These are phyloP conservation scores for Parnassius mnemosyne DNA, from an alignment of 2,888 invertebrate genomes.

Conservation along the genomic window DNA sequence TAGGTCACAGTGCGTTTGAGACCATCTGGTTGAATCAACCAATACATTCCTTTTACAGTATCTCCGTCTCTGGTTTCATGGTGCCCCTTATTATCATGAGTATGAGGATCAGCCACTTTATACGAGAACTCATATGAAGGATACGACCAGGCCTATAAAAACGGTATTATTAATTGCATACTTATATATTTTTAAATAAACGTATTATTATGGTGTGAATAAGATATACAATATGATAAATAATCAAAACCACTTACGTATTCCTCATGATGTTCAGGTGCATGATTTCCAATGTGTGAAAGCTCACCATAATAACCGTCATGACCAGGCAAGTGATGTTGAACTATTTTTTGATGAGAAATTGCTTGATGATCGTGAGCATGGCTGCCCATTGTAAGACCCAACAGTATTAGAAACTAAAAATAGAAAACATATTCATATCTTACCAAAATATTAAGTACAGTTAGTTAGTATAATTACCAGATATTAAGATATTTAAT, in stretches of 20 bases:
- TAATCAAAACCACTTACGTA: constrained; percentile 53
- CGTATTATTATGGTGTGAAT: too few relatives aligned
- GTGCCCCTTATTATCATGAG: constrained; percentile 77
- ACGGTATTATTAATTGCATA: too few relatives aligned
- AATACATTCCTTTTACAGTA: constrained; percentile 75
- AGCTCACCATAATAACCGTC: constrained; percentile 49
- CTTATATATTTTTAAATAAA: too few relatives aligned
- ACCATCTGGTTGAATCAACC: constrained; percentile 77
- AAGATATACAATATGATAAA: not conserved
- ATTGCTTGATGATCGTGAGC: constrained; percentile 47
- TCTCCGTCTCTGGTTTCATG: constrained; percentile 75
- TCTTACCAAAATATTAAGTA: too few relatives aligned
- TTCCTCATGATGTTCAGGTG: constrained; percentile 64
- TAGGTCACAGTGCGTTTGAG: constrained; percentile 74
- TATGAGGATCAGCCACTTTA: constrained; percentile 77
- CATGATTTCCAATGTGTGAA: constrained; percentile 48
- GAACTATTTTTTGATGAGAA: constrained; percentile 54
- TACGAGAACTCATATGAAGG: constrained; percentile 79
- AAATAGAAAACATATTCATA: not conserved
- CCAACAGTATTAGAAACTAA: constrained; percentile 13
- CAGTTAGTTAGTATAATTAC: too few relatives aligned
- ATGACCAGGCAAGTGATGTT: constrained; percentile 36
- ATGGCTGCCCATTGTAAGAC: constrained; percentile 44
- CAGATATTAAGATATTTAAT: too few relatives aligned
- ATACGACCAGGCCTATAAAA: constrained; percentile 62